Evolutionary conservation across 2,113 vertebrate genomes (phyloP).

Genomic region (Grammomys dolichurus): DNA sequence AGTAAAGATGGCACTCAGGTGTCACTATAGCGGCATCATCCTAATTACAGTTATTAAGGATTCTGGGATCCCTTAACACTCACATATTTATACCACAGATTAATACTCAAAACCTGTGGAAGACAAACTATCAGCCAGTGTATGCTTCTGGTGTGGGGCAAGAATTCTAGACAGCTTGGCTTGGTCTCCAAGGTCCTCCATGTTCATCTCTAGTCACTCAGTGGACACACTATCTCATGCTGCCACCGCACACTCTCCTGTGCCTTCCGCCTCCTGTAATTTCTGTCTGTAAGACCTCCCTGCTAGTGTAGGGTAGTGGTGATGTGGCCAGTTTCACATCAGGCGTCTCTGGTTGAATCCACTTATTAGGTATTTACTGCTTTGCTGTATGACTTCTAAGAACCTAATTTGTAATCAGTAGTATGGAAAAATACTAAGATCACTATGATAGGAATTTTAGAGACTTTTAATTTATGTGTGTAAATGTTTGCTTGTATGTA

Average conservation of each 20-base stretch:
- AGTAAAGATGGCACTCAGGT: not conserved
- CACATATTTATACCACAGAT: not conserved
- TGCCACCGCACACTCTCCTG: not conserved
- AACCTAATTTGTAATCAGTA: not conserved
- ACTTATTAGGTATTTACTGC: not conserved
- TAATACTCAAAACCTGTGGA: not conserved
- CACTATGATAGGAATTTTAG: not conserved
- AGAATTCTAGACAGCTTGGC: not conserved
- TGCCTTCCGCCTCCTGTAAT: not conserved
- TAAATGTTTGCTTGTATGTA: not conserved
- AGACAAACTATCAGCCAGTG: not conserved
- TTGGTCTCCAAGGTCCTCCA: not conserved
- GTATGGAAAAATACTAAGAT: not conserved
- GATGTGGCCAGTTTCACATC: not conserved
- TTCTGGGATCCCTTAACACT: not conserved
- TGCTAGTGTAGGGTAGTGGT: not conserved
- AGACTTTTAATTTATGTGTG: not conserved
- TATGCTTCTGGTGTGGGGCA: not conserved
- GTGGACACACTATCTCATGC: not conserved
- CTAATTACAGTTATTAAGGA: slow-evolving; percentile 5
- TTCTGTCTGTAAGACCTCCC: not conserved
- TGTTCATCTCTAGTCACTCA: not conserved
- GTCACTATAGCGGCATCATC: not conserved
- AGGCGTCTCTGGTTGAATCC: not conserved
- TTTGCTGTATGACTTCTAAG: not conserved